phyloP scores from a whole-genome alignment of 2,888 invertebrate genomes.

The Cephus runcator region DNA sequence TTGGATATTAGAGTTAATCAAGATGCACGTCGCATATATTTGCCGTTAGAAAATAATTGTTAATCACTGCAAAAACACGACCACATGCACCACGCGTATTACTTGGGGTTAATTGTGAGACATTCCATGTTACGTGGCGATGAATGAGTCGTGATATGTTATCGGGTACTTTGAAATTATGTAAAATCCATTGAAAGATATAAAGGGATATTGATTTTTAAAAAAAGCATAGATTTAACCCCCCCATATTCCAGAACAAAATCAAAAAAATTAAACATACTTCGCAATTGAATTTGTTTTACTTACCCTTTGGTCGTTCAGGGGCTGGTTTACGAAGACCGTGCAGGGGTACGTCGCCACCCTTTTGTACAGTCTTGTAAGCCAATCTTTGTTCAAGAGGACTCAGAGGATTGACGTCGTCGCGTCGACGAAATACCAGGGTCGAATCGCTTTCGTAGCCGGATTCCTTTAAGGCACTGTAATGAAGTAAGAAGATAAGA shows the following conservation, averaged over 20 bases:
- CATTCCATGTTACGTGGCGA: background rate
- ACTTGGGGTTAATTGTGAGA: background rate
- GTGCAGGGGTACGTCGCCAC: conserved; percentile 93
- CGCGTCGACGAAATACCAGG: conserved; percentile 83
- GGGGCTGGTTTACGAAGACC: conserved; percentile 93
- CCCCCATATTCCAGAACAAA: background rate
- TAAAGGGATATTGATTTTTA: background rate
- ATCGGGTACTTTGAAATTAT: background rate
- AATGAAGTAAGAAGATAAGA: conserved; percentile 13
- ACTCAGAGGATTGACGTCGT: conserved; percentile 76
- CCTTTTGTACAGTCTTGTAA: conserved; percentile 90
- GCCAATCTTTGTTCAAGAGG: conserved; percentile 86
- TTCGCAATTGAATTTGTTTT: conserved; percentile 11
- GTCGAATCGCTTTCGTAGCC: conserved; percentile 94
- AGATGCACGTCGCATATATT: too few relatives aligned
- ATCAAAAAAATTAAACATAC: conserved; percentile 1
- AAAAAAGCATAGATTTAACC: background rate
- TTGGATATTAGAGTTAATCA: background rate
- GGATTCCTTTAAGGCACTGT: conserved; percentile 84
- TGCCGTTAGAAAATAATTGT: too few relatives aligned
- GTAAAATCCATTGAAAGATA: background rate
- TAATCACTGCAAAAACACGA: background rate
- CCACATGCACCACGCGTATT: background rate
- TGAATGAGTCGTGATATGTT: background rate
- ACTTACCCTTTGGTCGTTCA: conserved; percentile 80